Evolutionary conservation across 2,797 vertebrate genomes (phyloP).

Genomic region (Aratinga solstitialis): DNA sequence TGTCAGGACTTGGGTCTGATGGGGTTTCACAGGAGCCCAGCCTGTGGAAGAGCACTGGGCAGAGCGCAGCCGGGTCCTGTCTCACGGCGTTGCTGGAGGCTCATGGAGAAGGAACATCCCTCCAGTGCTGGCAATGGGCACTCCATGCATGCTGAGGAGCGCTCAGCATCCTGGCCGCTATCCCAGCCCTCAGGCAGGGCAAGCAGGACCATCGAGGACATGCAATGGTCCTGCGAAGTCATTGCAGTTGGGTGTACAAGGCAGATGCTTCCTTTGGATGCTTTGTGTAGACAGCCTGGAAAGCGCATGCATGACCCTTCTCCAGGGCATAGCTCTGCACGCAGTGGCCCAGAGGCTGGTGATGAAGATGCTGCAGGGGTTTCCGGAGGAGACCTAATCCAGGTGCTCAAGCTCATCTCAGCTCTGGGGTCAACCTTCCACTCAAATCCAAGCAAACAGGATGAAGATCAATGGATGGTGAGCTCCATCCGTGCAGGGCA

Average conservation of each 20-base stretch:
- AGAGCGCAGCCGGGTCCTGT: background rate
- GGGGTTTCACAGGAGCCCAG: background rate
- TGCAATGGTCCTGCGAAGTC: background rate
- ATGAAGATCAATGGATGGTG: background rate
- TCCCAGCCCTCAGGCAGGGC: background rate
- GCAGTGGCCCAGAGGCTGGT: background rate
- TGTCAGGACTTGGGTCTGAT: rapidly evolving
- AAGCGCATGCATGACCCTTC: background rate
- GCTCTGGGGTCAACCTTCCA: background rate
- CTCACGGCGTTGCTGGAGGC: background rate
- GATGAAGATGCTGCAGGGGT: background rate
- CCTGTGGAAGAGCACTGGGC: background rate
- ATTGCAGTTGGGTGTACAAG: background rate
- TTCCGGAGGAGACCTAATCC: background rate
- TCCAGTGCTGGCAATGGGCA: background rate
- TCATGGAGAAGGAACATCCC: background rate
- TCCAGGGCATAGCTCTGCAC: background rate
- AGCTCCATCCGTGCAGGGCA: background rate
- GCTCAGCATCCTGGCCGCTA: rapidly evolving
- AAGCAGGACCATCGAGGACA: background rate
- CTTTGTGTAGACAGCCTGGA: background rate
- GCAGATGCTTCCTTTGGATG: background rate
- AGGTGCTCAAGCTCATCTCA: background rate
- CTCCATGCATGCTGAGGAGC: background rate
- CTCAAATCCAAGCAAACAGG: background rate